phyloP scores from a whole-genome alignment of 2,888 invertebrate genomes.

The Acleris laterana region DNA sequence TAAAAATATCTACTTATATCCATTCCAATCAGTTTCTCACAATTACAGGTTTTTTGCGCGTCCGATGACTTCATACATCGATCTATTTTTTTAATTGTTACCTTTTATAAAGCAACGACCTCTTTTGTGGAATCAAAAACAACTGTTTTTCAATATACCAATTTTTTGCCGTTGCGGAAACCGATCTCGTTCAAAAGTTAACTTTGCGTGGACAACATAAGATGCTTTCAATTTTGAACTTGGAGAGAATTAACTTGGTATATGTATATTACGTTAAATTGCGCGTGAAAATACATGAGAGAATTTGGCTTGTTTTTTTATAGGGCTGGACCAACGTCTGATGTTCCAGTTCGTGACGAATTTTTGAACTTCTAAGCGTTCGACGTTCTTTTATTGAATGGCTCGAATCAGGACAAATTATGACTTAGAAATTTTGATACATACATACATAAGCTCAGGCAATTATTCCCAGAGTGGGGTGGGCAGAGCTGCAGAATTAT shows the following conservation, averaged over 20 bases:
- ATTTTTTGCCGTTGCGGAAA: slow-evolving; percentile 5
- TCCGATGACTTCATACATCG: slow-evolving; percentile 38
- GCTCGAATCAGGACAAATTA: too few relatives aligned
- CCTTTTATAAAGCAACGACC: slow-evolving; percentile 37
- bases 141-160: slow-evolving; percentile 33
- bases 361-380: background rate
- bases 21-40: slow-evolving; percentile 31
- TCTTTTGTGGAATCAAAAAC: slow-evolving; percentile 35
- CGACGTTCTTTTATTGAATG: too few relatives aligned
- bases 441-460: too few relatives aligned
- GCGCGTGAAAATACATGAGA: slow-evolving; percentile 46
- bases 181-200: background rate
- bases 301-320: slow-evolving; percentile 38
- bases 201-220: background rate
- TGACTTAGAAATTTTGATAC: too few relatives aligned
- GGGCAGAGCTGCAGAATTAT: too few relatives aligned
- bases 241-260: slow-evolving; percentile 23
- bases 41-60: slow-evolving; percentile 23
- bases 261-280: slow-evolving; percentile 44
- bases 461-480: too few relatives aligned
- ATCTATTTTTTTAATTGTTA: slow-evolving; percentile 36
- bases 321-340: slow-evolving; percentile 1
- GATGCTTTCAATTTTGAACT: slow-evolving; percentile 1
- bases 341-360: slow-evolving; percentile 7
- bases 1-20: slow-evolving; percentile 12